phyloP scores from a whole-genome alignment of 2,113 vertebrate species.

The Condylura cristata region DNA sequence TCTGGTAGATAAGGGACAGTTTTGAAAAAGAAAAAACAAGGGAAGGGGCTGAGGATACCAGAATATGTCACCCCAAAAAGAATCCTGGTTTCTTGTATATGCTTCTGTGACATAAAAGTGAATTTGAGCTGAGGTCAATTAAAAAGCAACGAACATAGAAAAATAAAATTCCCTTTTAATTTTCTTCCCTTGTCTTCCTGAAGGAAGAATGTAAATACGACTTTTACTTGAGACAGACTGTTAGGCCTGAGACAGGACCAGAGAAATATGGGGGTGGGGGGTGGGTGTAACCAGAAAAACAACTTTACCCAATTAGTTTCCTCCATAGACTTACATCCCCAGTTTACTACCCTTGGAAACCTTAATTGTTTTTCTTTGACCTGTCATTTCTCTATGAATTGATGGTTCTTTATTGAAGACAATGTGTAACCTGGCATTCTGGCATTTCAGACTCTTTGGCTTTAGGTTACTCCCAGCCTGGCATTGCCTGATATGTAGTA shows the following conservation, averaged over 20 bases:
- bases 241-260: not conserved
- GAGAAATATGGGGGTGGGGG: not conserved
- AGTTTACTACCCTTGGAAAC: not conserved
- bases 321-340: not conserved
- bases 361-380: not conserved
- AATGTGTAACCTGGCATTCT: not conserved
- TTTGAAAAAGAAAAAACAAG: not conserved
- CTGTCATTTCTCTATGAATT: not conserved
- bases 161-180: not conserved
- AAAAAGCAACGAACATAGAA: not conserved
- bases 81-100: too few relatives aligned
- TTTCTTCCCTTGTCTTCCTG: not conserved
- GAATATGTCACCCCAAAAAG: not conserved
- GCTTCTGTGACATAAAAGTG: not conserved
- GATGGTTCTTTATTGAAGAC: not conserved
- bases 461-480: not conserved
- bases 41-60: not conserved
- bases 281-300: not conserved
- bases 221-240: not conserved
- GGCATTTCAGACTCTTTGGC: not conserved
- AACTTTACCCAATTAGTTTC: not conserved
- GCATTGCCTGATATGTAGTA: not conserved
- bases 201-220: not conserved
- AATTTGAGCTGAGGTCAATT: not conserved
- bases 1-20: not conserved